phyloP scores from a whole-genome alignment of 1,140 invertebrate genomes.

The Acromyrmex heyeri region DNA sequence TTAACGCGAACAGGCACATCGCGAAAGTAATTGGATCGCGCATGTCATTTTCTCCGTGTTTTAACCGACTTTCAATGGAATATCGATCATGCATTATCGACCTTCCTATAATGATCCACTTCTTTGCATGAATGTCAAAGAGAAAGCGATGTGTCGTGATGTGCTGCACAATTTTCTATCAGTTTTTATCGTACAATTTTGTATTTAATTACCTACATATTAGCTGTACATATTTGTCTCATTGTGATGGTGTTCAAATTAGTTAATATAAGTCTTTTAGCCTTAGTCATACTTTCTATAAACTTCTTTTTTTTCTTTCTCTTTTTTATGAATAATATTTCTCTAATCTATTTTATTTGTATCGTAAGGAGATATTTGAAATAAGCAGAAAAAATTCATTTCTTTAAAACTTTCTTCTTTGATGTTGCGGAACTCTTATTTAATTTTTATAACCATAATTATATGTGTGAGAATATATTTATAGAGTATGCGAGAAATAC shows the following conservation, averaged over 20 bases:
- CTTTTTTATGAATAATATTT: neutral
- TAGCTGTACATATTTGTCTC: neutral
- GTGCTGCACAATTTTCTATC: neutral
- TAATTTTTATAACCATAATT: neutral
- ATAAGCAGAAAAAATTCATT: neutral
- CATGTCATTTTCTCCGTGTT: conserved; percentile 40
- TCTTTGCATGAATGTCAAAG: conserved; percentile 27
- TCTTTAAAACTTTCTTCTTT: neutral
- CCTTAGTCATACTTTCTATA: neutral
- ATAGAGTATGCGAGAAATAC: neutral
- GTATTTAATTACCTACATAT: neutral
- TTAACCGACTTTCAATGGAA: conserved; percentile 47
- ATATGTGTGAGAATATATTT: neutral
- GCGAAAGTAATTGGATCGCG: conserved; percentile 43
- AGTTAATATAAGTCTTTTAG: neutral
- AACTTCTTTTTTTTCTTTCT: neutral
- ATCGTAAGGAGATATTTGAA: neutral
- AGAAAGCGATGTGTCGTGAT: conserved; percentile 35
- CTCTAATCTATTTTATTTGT: neutral
- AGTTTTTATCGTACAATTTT: conserved; percentile 7
- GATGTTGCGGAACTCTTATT: neutral
- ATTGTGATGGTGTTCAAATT: neutral
- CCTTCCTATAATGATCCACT: conserved; percentile 15
- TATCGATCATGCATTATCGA: conserved; percentile 33
- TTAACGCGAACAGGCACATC: conserved; percentile 20